Evolutionary conservation across 2,113 vertebrate species (phyloP), one percentile per base, ranked within the genome.

Genomic region (Notothenia coriiceps): DNA sequence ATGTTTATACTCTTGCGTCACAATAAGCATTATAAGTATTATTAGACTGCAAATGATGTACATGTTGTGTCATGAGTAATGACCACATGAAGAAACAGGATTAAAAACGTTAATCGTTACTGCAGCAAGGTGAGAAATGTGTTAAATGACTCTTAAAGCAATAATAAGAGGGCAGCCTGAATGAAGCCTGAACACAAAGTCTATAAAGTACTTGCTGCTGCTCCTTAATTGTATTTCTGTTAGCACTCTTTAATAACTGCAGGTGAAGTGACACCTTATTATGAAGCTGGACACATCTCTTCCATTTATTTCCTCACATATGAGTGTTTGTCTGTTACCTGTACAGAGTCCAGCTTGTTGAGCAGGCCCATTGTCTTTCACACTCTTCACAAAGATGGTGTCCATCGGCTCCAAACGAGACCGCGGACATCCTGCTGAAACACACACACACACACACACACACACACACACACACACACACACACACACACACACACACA

Each of bases 341-440:
- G 96, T 97, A 72, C 95, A 95, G 35, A 99, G 95, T 73, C 98
- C 98, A 0, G 98, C 98, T 87, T 91, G 93, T 25, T 98, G 95
- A 0, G 98, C 98, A 0, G 98, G 97, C 46, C 98, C 96, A 0
- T 94, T 95, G 54, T 97, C 97, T 93, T 96, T 95, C 87, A 99
- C 97, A 49, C 92, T 97, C 94, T 99, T 99, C 74, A 99, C 98
- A 59, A 99, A 99, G 85, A 99, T 99, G 84, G 98, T 99, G 86
- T 99, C 98, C 97, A 99, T 96, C 61, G 98, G 97, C 93, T 99
- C 97, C 93, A 98, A 87, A 25, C 92, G 94, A 83, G 86, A 75
- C 35, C 50, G 82, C 46, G 85, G 87, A 73, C 69, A 69, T 57
- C 86, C 96, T 96, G 82, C 90, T 72, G 3, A 55, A 88, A 74